Evolutionary conservation across 2,797 vertebrate genomes (phyloP).

Genomic region (Oreochromis mossambicus): DNA sequence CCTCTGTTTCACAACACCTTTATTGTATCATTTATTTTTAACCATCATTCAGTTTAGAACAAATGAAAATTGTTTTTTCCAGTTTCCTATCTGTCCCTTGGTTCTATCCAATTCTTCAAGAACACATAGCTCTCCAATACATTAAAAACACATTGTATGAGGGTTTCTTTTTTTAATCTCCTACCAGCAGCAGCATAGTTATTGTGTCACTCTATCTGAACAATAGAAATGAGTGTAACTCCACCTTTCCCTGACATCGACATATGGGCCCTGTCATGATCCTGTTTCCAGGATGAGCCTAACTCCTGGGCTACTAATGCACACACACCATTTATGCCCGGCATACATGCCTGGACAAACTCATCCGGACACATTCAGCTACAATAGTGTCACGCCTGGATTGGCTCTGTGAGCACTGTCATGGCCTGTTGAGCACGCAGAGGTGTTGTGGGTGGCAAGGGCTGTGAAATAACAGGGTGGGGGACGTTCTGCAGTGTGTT

Average conservation of each 20-base stretch:
- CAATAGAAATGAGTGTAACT: slow-evolving; percentile 29
- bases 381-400: slow-evolving; percentile 63
- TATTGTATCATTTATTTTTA: not conserved
- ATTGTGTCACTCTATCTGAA: not conserved
- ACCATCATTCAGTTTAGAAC: not conserved
- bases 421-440: slow-evolving; percentile 68
- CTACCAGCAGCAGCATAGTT: not conserved
- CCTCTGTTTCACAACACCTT: not conserved
- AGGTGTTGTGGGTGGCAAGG: slow-evolving; percentile 57
- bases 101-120: not conserved
- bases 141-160: not conserved
- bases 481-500: slow-evolving; percentile 7
- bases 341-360: slow-evolving; percentile 47
- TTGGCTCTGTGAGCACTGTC: slow-evolving; percentile 64
- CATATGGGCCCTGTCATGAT: slow-evolving; percentile 24
- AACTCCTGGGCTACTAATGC: slow-evolving; percentile 35
- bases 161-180: not conserved
- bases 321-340: slow-evolving; percentile 43
- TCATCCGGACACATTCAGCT: slow-evolving; percentile 59
- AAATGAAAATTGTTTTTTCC: not conserved
- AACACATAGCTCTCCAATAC: not conserved
- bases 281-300: slow-evolving; percentile 44
- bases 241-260: not conserved
- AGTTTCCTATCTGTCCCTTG: not conserved
- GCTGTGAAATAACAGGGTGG: slow-evolving; percentile 47